These are phyloP conservation scores for Eunapius fragilis DNA, from an alignment of 37 sponge, comb jelly and placozoan species.

Conservation along the genomic window DNA sequence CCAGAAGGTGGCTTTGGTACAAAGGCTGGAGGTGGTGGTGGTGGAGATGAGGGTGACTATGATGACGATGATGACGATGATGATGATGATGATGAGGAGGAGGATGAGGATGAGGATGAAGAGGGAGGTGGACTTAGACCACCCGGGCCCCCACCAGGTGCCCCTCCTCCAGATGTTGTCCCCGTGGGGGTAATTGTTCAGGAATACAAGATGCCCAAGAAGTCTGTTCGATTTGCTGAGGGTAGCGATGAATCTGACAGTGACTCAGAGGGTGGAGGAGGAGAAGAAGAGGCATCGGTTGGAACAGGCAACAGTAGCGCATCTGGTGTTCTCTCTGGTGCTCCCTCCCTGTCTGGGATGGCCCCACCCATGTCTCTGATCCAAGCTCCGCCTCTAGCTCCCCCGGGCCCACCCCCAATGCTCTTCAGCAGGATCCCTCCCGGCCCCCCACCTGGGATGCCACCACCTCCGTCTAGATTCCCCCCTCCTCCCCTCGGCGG, in stretches of 20 bases:
- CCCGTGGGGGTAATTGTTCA: constrained; percentile 21
- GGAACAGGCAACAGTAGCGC: background rate
- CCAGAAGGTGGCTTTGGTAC: background rate
- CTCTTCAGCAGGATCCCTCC: constrained; percentile 26
- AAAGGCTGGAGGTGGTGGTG: too few relatives aligned
- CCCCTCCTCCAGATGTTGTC: constrained; percentile 36
- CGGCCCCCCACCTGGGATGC: constrained; percentile 64
- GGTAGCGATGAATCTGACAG: constrained; percentile 6
- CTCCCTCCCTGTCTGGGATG: constrained; percentile 22
- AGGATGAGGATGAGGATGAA: constrained; percentile 4
- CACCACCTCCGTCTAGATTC: constrained; percentile 17
- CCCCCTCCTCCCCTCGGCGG: background rate
- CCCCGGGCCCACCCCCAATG: constrained; percentile 52
- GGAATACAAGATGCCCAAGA: background rate
- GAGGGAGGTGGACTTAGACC: constrained; percentile 14
- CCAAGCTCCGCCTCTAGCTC: constrained; percentile 30
- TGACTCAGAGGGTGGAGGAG: constrained; percentile 4
- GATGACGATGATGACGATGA: constrained; percentile 34
- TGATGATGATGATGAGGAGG: constrained; percentile 22
- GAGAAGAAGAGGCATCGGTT: background rate
- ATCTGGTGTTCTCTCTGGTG: constrained; percentile 42
- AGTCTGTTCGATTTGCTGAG: constrained; percentile 25
- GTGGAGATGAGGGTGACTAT: background rate
- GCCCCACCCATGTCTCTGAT: background rate
- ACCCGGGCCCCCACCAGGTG: constrained; percentile 72